Conservation (phyloP, 2,888 invertebrate species). For the Napeogenes sylphis region DNA sequence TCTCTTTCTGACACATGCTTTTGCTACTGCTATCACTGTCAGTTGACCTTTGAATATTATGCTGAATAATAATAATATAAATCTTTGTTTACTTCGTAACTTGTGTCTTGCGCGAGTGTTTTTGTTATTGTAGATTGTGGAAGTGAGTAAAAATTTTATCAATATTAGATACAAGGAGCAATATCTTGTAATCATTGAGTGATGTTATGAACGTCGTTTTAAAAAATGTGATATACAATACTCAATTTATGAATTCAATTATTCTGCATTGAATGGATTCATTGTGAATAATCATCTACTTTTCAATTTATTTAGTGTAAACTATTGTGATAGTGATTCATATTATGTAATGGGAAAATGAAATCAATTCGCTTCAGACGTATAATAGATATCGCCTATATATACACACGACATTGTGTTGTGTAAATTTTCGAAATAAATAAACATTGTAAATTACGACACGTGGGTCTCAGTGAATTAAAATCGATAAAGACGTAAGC, state of each 20-base stretch:
- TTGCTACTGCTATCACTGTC: slow-evolving; percentile 43
- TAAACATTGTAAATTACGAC: slow-evolving; percentile 56
- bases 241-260: slow-evolving; percentile 33
- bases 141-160: slow-evolving; percentile 45
- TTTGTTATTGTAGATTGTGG: slow-evolving; percentile 74
- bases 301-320: slow-evolving; percentile 47
- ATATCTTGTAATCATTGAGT: slow-evolving; percentile 13
- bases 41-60: slow-evolving; percentile 72
- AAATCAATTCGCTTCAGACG: slow-evolving; percentile 37
- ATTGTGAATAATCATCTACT: slow-evolving; percentile 68
- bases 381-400: slow-evolving; percentile 36
- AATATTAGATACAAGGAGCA: slow-evolving; percentile 22
- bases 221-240: slow-evolving; percentile 6
- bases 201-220: slow-evolving; percentile 12
- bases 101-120: slow-evolving; percentile 63
- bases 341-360: slow-evolving; percentile 67
- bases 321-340: slow-evolving; percentile 46
- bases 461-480: slow-evolving; percentile 70
- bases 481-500: slow-evolving; percentile 72
- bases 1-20: slow-evolving; percentile 40
- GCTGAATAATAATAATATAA: slow-evolving; percentile 63
- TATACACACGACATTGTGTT: slow-evolving; percentile 32
- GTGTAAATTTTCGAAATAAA: slow-evolving; percentile 43
- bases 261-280: slow-evolving; percentile 59
- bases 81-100: slow-evolving; percentile 74